These are phyloP conservation scores for Scotopteryx bipunctaria DNA, from an alignment of 2,888 invertebrate species.

Conservation along the genomic window DNA sequence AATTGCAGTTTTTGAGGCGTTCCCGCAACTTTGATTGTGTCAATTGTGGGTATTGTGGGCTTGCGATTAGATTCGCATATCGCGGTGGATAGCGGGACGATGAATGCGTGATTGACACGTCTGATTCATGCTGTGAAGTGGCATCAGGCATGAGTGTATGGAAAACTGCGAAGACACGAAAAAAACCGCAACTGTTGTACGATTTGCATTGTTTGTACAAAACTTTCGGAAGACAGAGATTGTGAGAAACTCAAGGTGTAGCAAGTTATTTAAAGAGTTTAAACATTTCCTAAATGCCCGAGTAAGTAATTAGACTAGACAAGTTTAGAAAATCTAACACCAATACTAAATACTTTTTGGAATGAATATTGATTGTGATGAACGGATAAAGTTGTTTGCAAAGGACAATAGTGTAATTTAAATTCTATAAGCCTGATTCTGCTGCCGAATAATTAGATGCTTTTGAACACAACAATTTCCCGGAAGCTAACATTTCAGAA, in stretches of 20 bases:
- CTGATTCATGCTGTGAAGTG: slow-evolving; percentile 26
- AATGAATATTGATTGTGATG: neutral
- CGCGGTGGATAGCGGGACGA: slow-evolving; percentile 35
- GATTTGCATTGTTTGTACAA: neutral
- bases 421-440: neutral
- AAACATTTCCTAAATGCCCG: too few relatives aligned
- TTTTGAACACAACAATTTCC: slow-evolving; percentile 29
- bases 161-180: slow-evolving; percentile 5
- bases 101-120: slow-evolving; percentile 33
- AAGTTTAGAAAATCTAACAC: neutral
- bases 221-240: neutral
- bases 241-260: neutral
- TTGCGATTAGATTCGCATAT: slow-evolving; percentile 58
- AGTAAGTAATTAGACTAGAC: too few relatives aligned
- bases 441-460: slow-evolving; percentile 10
- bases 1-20: slow-evolving; percentile 56
- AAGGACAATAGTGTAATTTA: neutral
- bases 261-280: neutral
- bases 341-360: neutral
- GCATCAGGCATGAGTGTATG: slow-evolving; percentile 22
- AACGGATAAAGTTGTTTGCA: slow-evolving; percentile 3
- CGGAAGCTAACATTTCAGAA: slow-evolving; percentile 44
- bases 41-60: slow-evolving; percentile 58
- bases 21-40: slow-evolving; percentile 57
- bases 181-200: slow-evolving; percentile 1